Base-by-base conservation (phyloP, 1,140 invertebrate genomes). In the Linepithema humile region DNA sequence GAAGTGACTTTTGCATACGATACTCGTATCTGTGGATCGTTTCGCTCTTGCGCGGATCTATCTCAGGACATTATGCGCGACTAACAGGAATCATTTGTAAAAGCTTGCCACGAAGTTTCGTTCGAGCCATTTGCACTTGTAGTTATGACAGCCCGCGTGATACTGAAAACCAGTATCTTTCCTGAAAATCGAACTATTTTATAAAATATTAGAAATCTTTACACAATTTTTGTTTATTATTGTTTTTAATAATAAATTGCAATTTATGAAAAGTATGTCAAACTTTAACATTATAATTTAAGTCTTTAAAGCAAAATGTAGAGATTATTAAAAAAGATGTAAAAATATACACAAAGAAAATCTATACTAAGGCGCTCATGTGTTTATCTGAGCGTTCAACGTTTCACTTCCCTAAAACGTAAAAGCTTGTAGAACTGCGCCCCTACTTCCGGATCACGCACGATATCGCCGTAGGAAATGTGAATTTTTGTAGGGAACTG, bases 401-500 rank as follows among this genome's bases (percentile, higher is more conserved):
- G 55, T 65, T 74, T 45, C 32, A 84, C 82, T 86, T 70, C 65
- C 45, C 67, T 89, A 69, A 88, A 89, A 87, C 10, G 62, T 86
- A 32, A 48, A 23, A 80, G 32, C 12, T 32, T 0, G 10, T 29
- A 57, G 59, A 57, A 43, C 69, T 23, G 75, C 88, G 85, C 23
- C 86, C 86, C 85, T 64, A 85, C 86, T 91, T 91, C 91, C 89
- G 90, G 87, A 60, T 64, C 59, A 60, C 69, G 84, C 82, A 45
- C 26, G 50, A 57, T 72, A 64, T 43, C 73, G 45, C 26, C 57
- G 74, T 86, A 84, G 91, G 89, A 91, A 91, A 88, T 87, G 91
- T 85, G 89, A 82, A 91, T 91, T 86, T 90, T 83, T 62, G 83
- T 77, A 75, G 85, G 87, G 83, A 90, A 91, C 78, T 89, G 91